phyloP scores from a whole-genome alignment of 2,797 vertebrate species.

The Takifugu rubripes region DNA sequence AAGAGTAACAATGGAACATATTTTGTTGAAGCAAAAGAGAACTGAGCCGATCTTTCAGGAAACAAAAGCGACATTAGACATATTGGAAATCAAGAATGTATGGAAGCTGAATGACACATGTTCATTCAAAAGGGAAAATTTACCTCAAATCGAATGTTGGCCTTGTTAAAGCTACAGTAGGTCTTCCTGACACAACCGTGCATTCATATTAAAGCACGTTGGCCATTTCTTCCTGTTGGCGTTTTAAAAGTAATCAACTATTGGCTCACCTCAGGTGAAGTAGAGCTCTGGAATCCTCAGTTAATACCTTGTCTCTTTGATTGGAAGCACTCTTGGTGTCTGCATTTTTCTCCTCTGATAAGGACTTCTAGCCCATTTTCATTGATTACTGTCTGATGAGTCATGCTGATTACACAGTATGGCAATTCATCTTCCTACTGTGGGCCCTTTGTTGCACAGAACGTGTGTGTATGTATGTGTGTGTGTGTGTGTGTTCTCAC shows the following conservation, averaged over 20 bases:
- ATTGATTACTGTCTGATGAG: constrained; percentile 79
- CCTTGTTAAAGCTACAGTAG: no score
- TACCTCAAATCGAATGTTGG: background rate
- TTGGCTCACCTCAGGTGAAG: constrained; percentile 43
- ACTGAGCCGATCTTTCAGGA: constrained; percentile 2
- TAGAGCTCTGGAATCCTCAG: constrained; percentile 45
- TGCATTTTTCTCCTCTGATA: constrained; percentile 76
- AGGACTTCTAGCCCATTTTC: constrained; percentile 76
- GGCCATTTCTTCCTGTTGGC: no score
- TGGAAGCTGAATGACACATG: background rate
- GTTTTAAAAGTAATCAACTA: constrained; percentile 22
- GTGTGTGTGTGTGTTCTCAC: background rate
- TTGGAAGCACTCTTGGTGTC: constrained; percentile 70
- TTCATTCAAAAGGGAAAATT: background rate
- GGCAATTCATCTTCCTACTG: constrained; percentile 71
- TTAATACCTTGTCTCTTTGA: constrained; percentile 64
- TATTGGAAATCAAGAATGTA: background rate
- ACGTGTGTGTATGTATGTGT: constrained; percentile 47
- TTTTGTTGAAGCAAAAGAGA: background rate
- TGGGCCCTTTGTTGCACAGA: constrained; percentile 75
- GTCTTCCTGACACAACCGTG: no score
- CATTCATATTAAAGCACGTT: no score
- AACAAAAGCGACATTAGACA: constrained; percentile 1
- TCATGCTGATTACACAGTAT: constrained; percentile 73
- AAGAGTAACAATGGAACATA: constrained; percentile 36